Evolutionary conservation across 1,140 invertebrate genomes (phyloP), one percentile per base, ranked within the genome.

Genomic region (Coelopa frigida): DNA sequence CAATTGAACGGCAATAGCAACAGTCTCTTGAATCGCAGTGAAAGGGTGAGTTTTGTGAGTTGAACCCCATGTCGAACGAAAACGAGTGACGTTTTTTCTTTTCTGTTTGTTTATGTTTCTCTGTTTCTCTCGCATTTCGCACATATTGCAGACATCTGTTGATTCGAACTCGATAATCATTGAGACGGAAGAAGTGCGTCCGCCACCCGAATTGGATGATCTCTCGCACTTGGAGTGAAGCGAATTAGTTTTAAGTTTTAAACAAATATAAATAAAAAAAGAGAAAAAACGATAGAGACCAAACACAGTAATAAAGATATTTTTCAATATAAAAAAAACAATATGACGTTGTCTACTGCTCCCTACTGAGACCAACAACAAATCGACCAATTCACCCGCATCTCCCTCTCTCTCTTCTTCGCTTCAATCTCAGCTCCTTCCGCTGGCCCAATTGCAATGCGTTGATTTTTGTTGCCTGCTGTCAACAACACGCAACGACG

Each of bases 91-190:
- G n/a, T n/a, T n/a, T 27, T 39, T n/a, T 41, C 18, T 18, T 26
- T n/a, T 29, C n/a, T 29, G n/a, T n/a, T n/a, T n/a, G n/a, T n/a
- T n/a, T n/a, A n/a, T n/a, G 27, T 29, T 29, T 29, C 43, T 58
- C 63, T 62, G 53, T 59, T 24, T 41, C 14, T 42, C 11, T 35
- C 37, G 17, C 38, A 12, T 17, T 48, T 7, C 31, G n/a, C 44
- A 32, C 23, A 41, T 53, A 61, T 63, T 56, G 58, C 55, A 62
- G 60, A 52, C 55, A 39, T 51, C 48, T 31, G 21, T 63, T 46
- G 59, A 62, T 48, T 47, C 44, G 47, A 60, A 43, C 53, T 60
- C 59, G 18, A 43, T 62, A 41, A 63, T 62, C 43, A 63, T 63
- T 53, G 59, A 62, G 52, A 60, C 59, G 46, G 59, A 62, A 54